Evolutionary conservation across 2,888 invertebrate species (phyloP), one percentile per base, ranked within the genome.

Genomic region (Orthosia gothica): DNA sequence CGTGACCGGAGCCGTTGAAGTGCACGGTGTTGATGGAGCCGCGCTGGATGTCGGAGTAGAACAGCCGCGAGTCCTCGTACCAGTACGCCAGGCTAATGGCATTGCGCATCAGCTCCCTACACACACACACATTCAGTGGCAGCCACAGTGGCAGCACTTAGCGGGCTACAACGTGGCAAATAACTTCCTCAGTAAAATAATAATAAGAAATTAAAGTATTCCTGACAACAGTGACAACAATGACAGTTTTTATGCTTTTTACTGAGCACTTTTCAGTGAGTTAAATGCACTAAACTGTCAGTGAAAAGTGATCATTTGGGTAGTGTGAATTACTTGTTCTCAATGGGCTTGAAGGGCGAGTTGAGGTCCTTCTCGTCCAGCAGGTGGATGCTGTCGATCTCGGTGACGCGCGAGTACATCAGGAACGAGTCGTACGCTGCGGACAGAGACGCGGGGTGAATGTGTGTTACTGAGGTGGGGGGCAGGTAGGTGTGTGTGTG

Each of bases 1-100:
- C 95, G 93, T 98, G 98, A 1, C 97, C 97, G 49, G 97, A 97
- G 64, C 99, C 99, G 95, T 99, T 98, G 94, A 99, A 99, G 91
- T 97, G 97, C 63, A 98, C 99, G 50, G 97, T 97, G 94, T 98
- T 98, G 90, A 99, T 98, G 84, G 98, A 97, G 73, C 98, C 98
- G 89, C 98, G 97, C 92, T 99, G 98, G 80, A 99, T 98, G 94
- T 99, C 99, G 0, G 99, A 99, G 95, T 98, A 99, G 96, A 98
- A 99, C 65, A 99, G 95, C 66, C 97, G 95, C 85, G 97, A 97
- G 50, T 95, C 95, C 75, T 95, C 94, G 93, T 98, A 98, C 95
- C 98, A 98, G 93, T 98, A 98, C 2, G 98, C 97, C 69, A 99
- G 96, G 32, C 98, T 99, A 88, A 99, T 99, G 13, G 98, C 98